Evolutionary conservation across 2,888 invertebrate species (phyloP).

Genomic region (Drosophila flavopinicola): DNA sequence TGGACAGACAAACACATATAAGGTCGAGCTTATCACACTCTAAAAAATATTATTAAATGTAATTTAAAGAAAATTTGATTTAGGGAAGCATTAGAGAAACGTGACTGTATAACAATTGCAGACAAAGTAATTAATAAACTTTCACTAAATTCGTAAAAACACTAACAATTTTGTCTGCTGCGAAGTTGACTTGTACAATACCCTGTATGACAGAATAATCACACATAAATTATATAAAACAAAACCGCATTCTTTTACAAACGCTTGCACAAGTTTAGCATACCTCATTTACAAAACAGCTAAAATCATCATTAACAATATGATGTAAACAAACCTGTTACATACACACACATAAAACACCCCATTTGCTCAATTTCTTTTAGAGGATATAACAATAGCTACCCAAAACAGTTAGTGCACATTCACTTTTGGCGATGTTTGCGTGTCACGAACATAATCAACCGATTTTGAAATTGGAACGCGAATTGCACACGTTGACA

Average conservation of each 20-base stretch:
- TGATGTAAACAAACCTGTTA: background rate
- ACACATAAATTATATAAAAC: no score
- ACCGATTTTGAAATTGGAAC: conserved; percentile 8
- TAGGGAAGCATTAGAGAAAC: no score
- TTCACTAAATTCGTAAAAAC: conserved; percentile 1
- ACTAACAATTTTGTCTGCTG: background rate
- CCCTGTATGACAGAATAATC: background rate
- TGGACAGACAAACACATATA: no score
- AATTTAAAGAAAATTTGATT: no score
- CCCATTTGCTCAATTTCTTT: accelerated
- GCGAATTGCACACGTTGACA: conserved; percentile 22
- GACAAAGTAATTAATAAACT: background rate
- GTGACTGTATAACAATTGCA: conserved; percentile 1
- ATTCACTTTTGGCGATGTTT: conserved; percentile 33
- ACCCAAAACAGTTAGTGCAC: background rate
- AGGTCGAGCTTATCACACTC: no score
- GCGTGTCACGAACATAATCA: conserved; percentile 7
- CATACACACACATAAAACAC: background rate
- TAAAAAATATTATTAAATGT: no score
- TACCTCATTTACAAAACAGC: background rate
- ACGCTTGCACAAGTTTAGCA: background rate
- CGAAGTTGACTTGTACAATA: background rate
- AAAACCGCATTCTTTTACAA: no score
- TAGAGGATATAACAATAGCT: conserved; percentile 13
- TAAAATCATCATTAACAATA: no score